Evolutionary conservation across 2,797 vertebrate genomes (phyloP).

Genomic region (Karalla daura): DNA sequence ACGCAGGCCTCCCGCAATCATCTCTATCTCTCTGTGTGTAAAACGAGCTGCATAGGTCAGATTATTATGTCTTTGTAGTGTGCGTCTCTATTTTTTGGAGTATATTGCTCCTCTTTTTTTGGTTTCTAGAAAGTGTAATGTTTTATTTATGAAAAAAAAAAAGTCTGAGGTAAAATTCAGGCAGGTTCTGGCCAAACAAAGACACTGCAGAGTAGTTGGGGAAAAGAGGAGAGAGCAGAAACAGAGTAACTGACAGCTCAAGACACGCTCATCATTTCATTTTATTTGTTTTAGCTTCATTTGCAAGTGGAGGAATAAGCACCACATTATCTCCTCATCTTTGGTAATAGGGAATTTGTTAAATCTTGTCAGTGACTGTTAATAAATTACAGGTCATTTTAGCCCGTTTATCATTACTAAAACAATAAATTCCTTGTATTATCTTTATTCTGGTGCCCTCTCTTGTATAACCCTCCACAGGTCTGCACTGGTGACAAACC

Average conservation of each 20-base stretch:
- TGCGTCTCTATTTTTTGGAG: neutral
- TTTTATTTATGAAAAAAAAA: neutral
- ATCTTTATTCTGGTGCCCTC: neutral
- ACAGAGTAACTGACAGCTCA: neutral
- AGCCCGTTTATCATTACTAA: too few species aligned
- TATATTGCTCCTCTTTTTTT: neutral
- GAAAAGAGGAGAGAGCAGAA: too few species aligned
- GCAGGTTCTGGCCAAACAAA: neutral
- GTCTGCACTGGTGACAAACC: neutral
- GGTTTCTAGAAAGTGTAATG: neutral
- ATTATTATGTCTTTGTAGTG: conserved; percentile 6
- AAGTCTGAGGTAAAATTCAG: neutral
- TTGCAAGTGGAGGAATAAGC: neutral
- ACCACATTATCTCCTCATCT: neutral
- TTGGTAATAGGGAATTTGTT: neutral
- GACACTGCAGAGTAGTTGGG: neutral
- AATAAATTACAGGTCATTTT: too few species aligned
- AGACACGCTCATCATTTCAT: neutral
- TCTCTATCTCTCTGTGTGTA: neutral
- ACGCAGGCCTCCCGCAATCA: conserved; percentile 3
- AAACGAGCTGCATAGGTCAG: neutral
- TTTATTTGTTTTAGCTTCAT: neutral
- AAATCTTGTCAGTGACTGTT: too few species aligned
- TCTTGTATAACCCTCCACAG: neutral
- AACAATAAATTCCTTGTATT: too few species aligned